Evolutionary conservation across 2,113 vertebrate genomes (phyloP), one percentile per base, ranked within the genome.

Genomic region (Glaucidium brasilianum): DNA sequence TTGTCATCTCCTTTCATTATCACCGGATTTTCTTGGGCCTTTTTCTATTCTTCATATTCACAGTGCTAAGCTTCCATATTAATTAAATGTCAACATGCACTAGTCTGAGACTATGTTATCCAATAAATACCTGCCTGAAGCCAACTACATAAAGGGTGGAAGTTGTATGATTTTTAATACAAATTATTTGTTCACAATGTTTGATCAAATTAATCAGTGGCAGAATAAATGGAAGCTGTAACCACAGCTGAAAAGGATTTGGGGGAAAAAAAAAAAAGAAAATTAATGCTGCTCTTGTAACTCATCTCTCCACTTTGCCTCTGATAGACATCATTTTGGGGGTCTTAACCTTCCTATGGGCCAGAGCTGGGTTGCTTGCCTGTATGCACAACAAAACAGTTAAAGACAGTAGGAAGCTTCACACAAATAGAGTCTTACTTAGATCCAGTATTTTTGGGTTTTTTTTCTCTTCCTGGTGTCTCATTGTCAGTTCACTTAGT

Each of bases 1-100:
- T 92, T 96, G 97, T 90, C 95, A 95, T 90, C 92, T 97, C 77
- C 92, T 97, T 95, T 97, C 96, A 96, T 96, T 97, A 97, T 93
- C 97, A 90, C 89, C 82, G 95, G 95, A 95, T 96, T 97, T 97
- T 97, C 96, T 71, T 94, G 86, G 94, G 84, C 74, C 89, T 79
- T 88, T 95, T 83, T 80, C 84, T 92, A 17, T 82, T 94, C 94
- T 91, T 95, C 94, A 69, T 96, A 94, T 96, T 97, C 91, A 83
- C 81, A 50, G 20, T 73, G 91, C 87, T 94, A 94, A 97, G 96
- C 96, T 96, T 95, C 96, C 59, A 30, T 94, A 97, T 94, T 97
- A 97, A 97, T 97, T 97, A 97, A 97, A 96, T 96, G 97, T 97
- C 96, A 97, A 97, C 92, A 96, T 97, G 95, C 94, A 92, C 94